Percentiles rank a stretch among this genome's conserved stretches.
Evolutionary conservation across 2,797 vertebrate genomes (phyloP).

Genomic region (Ficedula albicollis): DNA sequence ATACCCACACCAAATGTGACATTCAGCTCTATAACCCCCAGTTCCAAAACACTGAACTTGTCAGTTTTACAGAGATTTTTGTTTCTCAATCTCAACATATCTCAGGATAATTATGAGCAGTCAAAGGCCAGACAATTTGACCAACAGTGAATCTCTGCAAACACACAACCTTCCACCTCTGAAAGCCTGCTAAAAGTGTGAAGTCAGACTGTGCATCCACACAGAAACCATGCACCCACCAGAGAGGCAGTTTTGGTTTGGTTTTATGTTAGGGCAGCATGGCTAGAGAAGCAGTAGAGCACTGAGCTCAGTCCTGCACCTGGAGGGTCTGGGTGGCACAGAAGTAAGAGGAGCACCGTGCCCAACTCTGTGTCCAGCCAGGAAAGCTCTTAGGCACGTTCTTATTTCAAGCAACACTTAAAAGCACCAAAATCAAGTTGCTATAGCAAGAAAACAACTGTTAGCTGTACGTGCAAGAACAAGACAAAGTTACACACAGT

Average conservation of each 20-base stretch:
- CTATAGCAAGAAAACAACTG: not conserved
- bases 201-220: not conserved
- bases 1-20: not conserved
- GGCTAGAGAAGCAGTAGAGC: not conserved
- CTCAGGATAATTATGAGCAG: not conserved
- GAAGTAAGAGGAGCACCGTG: not conserved
- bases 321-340: not conserved
- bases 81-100: not conserved
- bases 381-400: not conserved
- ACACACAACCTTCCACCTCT: not conserved
- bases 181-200: not conserved
- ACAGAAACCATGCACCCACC: not conserved
- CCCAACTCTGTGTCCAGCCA: not conserved
- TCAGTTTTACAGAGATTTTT: not conserved
- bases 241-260: not conserved
- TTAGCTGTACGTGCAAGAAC: not conserved
- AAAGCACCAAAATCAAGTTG: not conserved
- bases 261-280: rapidly evolving
- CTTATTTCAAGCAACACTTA: not conserved
- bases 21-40: not conserved
- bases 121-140: not conserved
- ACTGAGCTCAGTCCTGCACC: not conserved
- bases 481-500: not conserved
- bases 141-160: not conserved
- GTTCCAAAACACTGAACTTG: not conserved